Evolutionary conservation across 1,140 invertebrate species (phyloP).

Genomic region (Penaeus japonicus): DNA sequence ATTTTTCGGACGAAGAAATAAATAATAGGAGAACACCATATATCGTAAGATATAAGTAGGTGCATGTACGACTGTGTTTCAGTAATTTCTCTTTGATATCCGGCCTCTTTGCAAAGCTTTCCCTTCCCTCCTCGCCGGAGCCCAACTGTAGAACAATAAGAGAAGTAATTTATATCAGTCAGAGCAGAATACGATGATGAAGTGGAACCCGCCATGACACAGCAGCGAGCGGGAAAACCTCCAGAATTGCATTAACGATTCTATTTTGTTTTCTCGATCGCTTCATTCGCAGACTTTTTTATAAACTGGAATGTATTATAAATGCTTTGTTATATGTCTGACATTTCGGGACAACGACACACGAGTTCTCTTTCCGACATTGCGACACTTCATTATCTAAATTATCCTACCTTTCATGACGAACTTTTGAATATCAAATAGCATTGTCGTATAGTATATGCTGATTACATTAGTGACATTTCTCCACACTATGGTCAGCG

Average conservation of each 20-base stretch:
- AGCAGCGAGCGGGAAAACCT: slow-evolving; percentile 29
- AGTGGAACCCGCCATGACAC: slow-evolving; percentile 38
- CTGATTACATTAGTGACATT: slow-evolving; percentile 32
- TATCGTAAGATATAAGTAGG: no score
- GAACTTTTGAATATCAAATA: no score
- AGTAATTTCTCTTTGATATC: slow-evolving; percentile 47
- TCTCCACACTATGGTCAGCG: not conserved
- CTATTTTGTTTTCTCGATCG: slow-evolving; percentile 49
- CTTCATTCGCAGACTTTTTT: slow-evolving; percentile 27
- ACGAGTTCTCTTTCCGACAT: not conserved
- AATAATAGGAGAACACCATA: no score
- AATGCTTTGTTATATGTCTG: slow-evolving; percentile 21
- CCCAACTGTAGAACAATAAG: slow-evolving; percentile 48
- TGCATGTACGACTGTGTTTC: not conserved
- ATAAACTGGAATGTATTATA: slow-evolving; percentile 20
- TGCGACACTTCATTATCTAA: not conserved
- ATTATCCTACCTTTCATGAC: not conserved
- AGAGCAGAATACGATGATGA: slow-evolving; percentile 44
- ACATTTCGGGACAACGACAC: not conserved
- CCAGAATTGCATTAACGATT: slow-evolving; percentile 43
- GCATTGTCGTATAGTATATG: not conserved
- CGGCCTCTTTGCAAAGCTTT: slow-evolving; percentile 31
- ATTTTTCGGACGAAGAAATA: no score
- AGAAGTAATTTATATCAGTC: slow-evolving; percentile 54
- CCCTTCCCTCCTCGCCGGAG: slow-evolving; percentile 35